Evolutionary conservation across 2,888 invertebrate species (phyloP).

Genomic region (Zelleria hepariella): DNA sequence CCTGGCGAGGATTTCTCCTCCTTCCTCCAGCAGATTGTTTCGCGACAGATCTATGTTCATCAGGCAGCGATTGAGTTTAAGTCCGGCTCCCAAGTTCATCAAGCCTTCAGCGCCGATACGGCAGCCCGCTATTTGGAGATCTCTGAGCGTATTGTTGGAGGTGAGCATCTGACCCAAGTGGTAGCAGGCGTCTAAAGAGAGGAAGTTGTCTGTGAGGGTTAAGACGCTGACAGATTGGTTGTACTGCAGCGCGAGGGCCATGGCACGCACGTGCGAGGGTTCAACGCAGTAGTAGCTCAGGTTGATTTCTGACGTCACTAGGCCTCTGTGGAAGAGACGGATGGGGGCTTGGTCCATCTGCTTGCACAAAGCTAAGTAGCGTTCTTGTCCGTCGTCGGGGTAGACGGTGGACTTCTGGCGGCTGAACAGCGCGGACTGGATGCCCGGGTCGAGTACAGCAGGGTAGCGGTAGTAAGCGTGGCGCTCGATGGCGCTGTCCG

Average conservation of each 20-base stretch:
- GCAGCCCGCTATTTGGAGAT: constrained; percentile 29
- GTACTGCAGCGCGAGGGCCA: constrained; percentile 24
- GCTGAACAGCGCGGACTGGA: constrained; percentile 25
- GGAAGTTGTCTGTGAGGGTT: constrained; percentile 28
- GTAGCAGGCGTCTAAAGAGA: constrained; percentile 29
- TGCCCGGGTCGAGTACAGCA: constrained; percentile 29
- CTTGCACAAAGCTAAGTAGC: constrained; percentile 29
- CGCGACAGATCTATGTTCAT: constrained; percentile 24
- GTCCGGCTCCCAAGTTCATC: constrained; percentile 17
- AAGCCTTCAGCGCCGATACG: constrained; percentile 23
- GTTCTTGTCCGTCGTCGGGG: constrained; percentile 33
- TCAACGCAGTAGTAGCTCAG: constrained; percentile 30
- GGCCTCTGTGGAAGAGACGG: constrained; percentile 23
- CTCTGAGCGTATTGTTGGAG: constrained; percentile 22
- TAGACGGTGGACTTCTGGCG: constrained; percentile 23
- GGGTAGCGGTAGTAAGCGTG: constrained; percentile 33
- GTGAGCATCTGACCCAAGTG: constrained; percentile 31
- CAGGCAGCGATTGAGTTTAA: constrained; percentile 16
- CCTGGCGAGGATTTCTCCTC: constrained; percentile 21
- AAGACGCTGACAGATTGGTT: constrained; percentile 26
- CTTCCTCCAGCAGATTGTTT: constrained; percentile 26
- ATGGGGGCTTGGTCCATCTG: constrained; percentile 26
- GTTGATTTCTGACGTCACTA: constrained; percentile 25
- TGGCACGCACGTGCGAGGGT: constrained; percentile 24
- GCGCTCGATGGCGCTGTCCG: constrained; percentile 28